These are phyloP conservation scores for Calidris pugnax DNA, from an alignment of 2,113 vertebrate genomes.

Conservation along the genomic window DNA sequence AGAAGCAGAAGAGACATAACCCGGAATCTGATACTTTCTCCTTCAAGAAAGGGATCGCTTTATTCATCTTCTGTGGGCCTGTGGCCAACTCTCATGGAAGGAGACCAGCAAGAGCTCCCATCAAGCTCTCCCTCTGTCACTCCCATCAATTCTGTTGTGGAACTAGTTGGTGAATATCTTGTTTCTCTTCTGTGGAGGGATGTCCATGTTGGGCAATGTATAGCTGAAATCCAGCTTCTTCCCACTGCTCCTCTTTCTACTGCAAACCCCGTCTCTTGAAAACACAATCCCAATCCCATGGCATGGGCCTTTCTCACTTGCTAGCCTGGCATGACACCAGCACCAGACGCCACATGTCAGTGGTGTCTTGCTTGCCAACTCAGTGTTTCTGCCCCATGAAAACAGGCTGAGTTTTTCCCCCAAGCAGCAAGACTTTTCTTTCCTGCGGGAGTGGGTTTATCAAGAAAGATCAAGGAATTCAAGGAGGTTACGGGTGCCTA, in stretches of 20 bases:
- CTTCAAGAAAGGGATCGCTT: background rate
- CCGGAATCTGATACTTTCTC: background rate
- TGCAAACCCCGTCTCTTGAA: background rate
- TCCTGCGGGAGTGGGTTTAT: background rate
- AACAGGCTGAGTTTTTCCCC: background rate
- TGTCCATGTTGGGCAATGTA: background rate
- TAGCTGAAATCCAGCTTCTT: background rate
- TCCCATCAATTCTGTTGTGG: background rate
- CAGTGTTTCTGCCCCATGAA: background rate
- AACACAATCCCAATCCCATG: background rate
- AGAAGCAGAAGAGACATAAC: background rate
- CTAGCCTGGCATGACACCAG: background rate
- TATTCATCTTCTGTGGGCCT: background rate
- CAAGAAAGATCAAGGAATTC: background rate
- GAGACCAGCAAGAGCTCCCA: background rate
- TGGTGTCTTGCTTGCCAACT: background rate
- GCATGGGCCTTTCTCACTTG: background rate
- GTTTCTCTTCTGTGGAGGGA: background rate
- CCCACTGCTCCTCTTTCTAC: background rate
- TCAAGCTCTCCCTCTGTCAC: background rate
- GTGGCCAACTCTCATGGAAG: background rate
- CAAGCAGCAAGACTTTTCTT: background rate
- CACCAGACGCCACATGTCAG: background rate
- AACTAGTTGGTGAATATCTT: background rate
- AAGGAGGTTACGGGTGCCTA: fast-evolving